phyloP scores from a whole-genome alignment of 2,113 vertebrate species.

The Hiodon alosoides region DNA sequence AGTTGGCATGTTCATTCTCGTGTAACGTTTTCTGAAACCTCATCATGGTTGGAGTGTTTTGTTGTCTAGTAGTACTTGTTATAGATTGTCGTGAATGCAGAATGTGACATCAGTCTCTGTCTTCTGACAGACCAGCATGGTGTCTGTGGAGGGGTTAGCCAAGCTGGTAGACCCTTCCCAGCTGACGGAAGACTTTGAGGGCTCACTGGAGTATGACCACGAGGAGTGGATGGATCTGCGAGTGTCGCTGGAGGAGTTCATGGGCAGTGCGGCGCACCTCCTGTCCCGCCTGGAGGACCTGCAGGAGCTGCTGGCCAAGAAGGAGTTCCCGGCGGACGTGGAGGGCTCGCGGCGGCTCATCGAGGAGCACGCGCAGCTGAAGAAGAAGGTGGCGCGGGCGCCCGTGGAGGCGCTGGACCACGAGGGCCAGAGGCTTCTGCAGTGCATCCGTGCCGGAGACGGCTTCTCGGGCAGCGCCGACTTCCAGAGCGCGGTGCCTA shows the following conservation, averaged over 20 bases:
- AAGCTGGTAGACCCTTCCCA: conserved; percentile 97
- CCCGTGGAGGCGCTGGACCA: conserved; percentile 94
- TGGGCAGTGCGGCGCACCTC: conserved; percentile 87
- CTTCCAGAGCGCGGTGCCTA: conserved; percentile 96
- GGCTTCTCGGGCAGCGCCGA: conserved; percentile 94
- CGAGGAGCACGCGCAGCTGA: conserved; percentile 91
- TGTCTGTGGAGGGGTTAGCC: conserved; percentile 91
- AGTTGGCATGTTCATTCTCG: too few relatives aligned
- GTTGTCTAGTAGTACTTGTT: too few relatives aligned
- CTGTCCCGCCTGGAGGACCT: conserved; percentile 90
- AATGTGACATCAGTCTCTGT: background rate
- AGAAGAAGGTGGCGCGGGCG: conserved; percentile 96
- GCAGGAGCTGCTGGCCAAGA: conserved; percentile 89
- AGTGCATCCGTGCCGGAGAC: conserved; percentile 88
- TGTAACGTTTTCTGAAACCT: too few relatives aligned
- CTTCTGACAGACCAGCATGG: conserved; percentile 84
- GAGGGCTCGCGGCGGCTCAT: conserved; percentile 90
- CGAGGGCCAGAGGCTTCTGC: conserved; percentile 90
- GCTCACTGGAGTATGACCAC: conserved; percentile 93
- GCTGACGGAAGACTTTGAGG: conserved; percentile 93
- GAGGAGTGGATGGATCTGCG: conserved; percentile 95
- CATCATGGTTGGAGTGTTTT: too few relatives aligned
- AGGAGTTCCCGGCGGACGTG: conserved; percentile 93
- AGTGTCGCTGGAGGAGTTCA: conserved; percentile 91
- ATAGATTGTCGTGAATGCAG: background rate